These are phyloP conservation scores for Ochotona curzoniae DNA, from an alignment of 2,113 vertebrate species.

Conservation along the genomic window DNA sequence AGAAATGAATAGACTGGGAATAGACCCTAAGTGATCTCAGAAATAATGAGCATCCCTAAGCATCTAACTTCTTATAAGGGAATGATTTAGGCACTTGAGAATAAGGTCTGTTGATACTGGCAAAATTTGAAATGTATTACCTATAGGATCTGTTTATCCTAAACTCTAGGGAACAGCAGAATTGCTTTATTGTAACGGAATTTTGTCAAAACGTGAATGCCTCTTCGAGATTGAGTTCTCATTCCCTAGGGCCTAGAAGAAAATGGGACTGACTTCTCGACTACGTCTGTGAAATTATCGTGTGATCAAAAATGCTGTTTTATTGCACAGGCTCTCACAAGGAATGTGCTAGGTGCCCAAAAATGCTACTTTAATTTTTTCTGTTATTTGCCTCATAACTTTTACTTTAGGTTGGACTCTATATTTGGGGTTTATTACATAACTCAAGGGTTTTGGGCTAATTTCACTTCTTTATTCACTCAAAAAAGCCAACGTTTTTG, in stretches of 20 bases:
- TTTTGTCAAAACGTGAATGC: slow-evolving; percentile 77
- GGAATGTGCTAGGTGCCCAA: background rate
- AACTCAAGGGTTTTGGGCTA: background rate
- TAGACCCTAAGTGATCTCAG: slow-evolving; percentile 25
- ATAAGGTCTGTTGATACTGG: slow-evolving; percentile 72
- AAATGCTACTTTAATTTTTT: background rate
- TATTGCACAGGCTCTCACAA: slow-evolving; percentile 27
- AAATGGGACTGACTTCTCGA: slow-evolving; percentile 17
- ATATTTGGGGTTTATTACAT: background rate
- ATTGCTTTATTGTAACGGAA: slow-evolving; percentile 78
- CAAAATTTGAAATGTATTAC: slow-evolving; percentile 75
- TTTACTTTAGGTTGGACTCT: background rate
- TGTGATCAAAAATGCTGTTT: slow-evolving; percentile 25
- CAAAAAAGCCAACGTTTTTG: background rate
- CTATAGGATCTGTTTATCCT: slow-evolving; percentile 61
- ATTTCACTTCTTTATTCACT: background rate
- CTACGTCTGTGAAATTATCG: slow-evolving; percentile 39
- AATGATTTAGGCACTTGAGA: slow-evolving; percentile 60
- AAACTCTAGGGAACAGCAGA: slow-evolving; percentile 74
- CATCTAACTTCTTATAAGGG: slow-evolving; percentile 14
- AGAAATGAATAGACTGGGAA: slow-evolving; percentile 35
- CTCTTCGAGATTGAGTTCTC: slow-evolving; percentile 70
- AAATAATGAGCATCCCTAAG: slow-evolving; percentile 64
- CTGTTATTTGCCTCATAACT: rapidly evolving
- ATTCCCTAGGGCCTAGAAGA: slow-evolving; percentile 48